Evolutionary conservation across 2,113 vertebrate genomes (phyloP), one percentile per base, ranked within the genome.

Genomic region (Coregonus clupeaformis): DNA sequence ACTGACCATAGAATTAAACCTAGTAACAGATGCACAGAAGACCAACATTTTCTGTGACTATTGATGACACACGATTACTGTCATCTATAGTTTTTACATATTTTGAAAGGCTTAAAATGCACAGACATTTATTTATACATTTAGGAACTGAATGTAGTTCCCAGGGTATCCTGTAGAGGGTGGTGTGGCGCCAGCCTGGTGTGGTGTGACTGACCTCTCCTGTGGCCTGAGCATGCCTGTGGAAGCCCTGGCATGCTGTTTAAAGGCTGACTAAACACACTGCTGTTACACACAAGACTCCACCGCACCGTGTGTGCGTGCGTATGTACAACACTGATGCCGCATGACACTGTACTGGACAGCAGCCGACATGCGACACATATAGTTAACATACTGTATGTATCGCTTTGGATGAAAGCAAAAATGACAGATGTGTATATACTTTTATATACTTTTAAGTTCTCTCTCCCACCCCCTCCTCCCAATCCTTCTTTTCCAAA

Each of bases 231-330:
- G 75, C 79, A 52, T 70, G 76, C 76, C 65, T 72, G 90, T 80
- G 82, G 85, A 77, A 84, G 85, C 82, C 80, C 76, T 77, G 85
- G 85, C 86, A 89, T 85, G 85, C 82, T 85, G 86, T 87, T 88
- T 84, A 88, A 87, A 90, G 86, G 87, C 87, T 86, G 88, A 73
- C 84, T 82, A 87, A 89, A 90, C 87, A 85, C 89, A 87, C 86
- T 78, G 83, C 86, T 80, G 78, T 79, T 82, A 76, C 77, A 86
- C 83, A 77, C 77, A 73, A 79, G 80, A 14, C 36, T 36, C 16
- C 42, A 24, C 32, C 36, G 6, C 78, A 73, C 76, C 55, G 42
- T 47, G 29, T 77, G 66, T 32, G 29, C 49, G 30, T 52, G 70
- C 74, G 62, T 16, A 13, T 20, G 4, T 29, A 27, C 57, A 27